phyloP scores from a whole-genome alignment of 2,113 vertebrate species.

The Thermophis baileyi region DNA sequence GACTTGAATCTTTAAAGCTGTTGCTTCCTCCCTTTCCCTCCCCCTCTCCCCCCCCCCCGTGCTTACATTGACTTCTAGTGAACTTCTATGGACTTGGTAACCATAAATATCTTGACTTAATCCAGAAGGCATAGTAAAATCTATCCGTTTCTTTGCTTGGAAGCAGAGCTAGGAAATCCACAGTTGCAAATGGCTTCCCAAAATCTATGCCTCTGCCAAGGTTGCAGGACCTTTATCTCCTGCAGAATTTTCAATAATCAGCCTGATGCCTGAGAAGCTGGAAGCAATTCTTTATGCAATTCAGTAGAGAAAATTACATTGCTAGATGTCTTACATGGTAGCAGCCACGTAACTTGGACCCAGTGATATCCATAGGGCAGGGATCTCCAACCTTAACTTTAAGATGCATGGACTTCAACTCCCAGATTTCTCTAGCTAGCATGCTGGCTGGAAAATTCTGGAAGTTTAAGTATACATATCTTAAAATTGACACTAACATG shows the following conservation, averaged over 20 bases:
- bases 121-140: neutral
- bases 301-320: neutral
- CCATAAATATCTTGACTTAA: neutral
- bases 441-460: neutral
- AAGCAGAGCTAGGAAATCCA: neutral
- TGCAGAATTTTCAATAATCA: neutral
- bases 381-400: neutral
- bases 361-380: neutral
- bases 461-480: neutral
- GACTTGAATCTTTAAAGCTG: neutral
- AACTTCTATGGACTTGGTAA: neutral
- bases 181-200: neutral
- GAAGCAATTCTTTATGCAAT: neutral
- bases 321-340: neutral
- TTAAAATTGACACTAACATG: neutral
- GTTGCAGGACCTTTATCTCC: neutral
- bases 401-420: neutral
- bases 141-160: neutral
- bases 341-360: neutral
- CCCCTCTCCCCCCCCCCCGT: accelerated
- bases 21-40: neutral
- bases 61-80: neutral
- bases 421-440: neutral
- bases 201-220: neutral
- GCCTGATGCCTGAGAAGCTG: neutral